phyloP scores from a whole-genome alignment of 2,113 vertebrate species.

The Murina feae region DNA sequence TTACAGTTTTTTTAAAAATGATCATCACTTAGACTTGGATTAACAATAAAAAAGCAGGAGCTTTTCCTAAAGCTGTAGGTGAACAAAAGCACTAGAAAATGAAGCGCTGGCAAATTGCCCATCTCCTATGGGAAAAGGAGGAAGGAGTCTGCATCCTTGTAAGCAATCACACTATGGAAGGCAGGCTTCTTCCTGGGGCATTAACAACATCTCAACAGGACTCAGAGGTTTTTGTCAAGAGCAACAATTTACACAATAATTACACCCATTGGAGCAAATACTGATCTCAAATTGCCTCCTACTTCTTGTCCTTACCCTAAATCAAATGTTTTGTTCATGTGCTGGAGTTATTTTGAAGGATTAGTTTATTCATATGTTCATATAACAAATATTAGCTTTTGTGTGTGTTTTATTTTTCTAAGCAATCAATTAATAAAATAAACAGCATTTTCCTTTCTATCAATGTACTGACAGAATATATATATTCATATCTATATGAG shows the following conservation, averaged over 20 bases:
- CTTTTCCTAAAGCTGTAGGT: constrained; percentile 76
- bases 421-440: constrained; percentile 15
- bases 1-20: constrained; percentile 66
- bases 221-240: constrained; percentile 75
- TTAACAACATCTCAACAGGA: constrained; percentile 77
- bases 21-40: constrained; percentile 76
- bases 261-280: constrained; percentile 76
- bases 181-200: constrained; percentile 65
- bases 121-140: constrained; percentile 77
- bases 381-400: constrained; percentile 33
- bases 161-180: constrained; percentile 73
- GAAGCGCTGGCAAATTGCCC: constrained; percentile 81
- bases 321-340: constrained; percentile 34
- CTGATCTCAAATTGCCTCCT: constrained; percentile 59
- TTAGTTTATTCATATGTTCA: constrained; percentile 29
- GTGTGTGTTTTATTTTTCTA: constrained; percentile 34
- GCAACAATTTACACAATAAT: constrained; percentile 78
- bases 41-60: constrained; percentile 77
- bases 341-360: constrained; percentile 38
- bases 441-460: neutral
- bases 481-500: neutral
- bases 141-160: constrained; percentile 66
- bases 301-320: constrained; percentile 38
- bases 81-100: constrained; percentile 81
- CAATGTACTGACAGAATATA: neutral